A percentile compares a stretch with the other conserved stretches of the same genome.
Evolutionary conservation across 2,888 invertebrate species (phyloP).

Genomic region (Eurytoma adleriae): DNA sequence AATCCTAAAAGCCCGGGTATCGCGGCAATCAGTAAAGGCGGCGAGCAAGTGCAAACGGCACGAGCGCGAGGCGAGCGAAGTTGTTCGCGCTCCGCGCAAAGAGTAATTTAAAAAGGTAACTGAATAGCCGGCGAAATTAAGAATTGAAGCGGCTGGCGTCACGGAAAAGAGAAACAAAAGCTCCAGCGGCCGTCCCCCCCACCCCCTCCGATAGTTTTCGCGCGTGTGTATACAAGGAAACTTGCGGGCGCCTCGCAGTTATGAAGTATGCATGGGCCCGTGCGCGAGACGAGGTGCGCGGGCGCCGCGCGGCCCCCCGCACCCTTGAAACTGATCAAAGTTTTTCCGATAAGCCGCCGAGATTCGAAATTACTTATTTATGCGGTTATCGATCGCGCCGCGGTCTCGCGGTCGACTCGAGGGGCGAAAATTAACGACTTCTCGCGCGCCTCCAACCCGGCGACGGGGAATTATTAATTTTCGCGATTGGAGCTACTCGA

Average conservation of each 20-base stretch:
- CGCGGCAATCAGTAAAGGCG: neutral
- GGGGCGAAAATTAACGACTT: constrained; percentile 44
- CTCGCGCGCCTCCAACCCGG: neutral
- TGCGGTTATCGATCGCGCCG: constrained; percentile 47
- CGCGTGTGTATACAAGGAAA: constrained; percentile 31
- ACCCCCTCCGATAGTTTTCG: constrained; percentile 12
- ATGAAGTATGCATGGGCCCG: constrained; percentile 65
- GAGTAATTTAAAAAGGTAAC: too few relatives aligned
- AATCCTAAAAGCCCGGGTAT: neutral
- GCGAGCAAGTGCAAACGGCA: constrained; percentile 1
- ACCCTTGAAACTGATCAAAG: constrained; percentile 66
- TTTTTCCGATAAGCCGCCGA: constrained; percentile 69
- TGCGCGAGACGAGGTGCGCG: constrained; percentile 22
- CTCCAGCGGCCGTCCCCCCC: neutral
- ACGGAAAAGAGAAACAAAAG: constrained; percentile 39
- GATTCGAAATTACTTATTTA: constrained; percentile 72
- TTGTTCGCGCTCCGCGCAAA: neutral
- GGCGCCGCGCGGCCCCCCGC: neutral
- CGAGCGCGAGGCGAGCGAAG: neutral
- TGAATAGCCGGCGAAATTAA: constrained; percentile 31
- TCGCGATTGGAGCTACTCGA: neutral
- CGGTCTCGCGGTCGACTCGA: neutral
- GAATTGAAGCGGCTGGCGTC: constrained; percentile 18
- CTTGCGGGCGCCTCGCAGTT: constrained; percentile 47
- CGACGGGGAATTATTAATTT: constrained; percentile 15